These are phyloP conservation scores for Megathymus violae DNA, from an alignment of 1,140 invertebrate genomes.

Conservation along the genomic window DNA sequence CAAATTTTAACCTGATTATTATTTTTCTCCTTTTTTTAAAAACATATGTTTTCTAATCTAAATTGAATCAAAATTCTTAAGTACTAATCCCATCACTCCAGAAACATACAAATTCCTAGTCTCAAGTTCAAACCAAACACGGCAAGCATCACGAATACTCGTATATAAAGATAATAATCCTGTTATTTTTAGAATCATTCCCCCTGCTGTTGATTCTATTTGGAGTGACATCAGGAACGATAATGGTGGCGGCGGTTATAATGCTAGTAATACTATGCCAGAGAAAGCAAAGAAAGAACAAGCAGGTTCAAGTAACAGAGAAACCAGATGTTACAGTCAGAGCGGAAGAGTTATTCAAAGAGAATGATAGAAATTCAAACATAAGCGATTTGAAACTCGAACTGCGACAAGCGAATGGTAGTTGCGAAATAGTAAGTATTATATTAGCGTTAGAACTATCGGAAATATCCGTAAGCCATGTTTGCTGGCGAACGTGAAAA, in stretches of 20 bases:
- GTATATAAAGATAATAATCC: conserved; percentile 13
- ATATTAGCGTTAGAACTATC: conserved; percentile 25
- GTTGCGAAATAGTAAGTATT: conserved; percentile 86
- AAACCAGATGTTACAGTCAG: conserved; percentile 82
- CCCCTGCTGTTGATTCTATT: conserved; percentile 87
- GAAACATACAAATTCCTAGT: too few species aligned
- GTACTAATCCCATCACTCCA: too few species aligned
- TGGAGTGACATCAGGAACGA: conserved; percentile 87
- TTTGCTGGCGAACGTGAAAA: conserved; percentile 21
- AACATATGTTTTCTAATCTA: too few species aligned
- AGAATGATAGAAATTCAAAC: conserved; percentile 94
- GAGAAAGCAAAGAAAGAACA: conserved; percentile 83
- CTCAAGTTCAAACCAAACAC: not conserved
- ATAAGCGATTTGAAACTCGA: conserved; percentile 96
- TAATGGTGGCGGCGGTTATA: conserved; percentile 86
- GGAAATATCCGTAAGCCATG: conserved; percentile 19
- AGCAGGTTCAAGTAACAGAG: conserved; percentile 69
- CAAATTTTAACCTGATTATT: too few species aligned
- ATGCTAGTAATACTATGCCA: conserved; percentile 87
- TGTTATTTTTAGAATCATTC: conserved; percentile 85
- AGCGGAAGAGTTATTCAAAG: conserved; percentile 92
- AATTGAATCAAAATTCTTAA: too few species aligned
- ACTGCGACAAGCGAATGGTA: conserved; percentile 89
- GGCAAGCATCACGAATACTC: not conserved
- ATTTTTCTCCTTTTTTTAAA: too few species aligned